Base-by-base conservation (phyloP, 2,888 invertebrate genomes). In the Tillus elongatus region DNA sequence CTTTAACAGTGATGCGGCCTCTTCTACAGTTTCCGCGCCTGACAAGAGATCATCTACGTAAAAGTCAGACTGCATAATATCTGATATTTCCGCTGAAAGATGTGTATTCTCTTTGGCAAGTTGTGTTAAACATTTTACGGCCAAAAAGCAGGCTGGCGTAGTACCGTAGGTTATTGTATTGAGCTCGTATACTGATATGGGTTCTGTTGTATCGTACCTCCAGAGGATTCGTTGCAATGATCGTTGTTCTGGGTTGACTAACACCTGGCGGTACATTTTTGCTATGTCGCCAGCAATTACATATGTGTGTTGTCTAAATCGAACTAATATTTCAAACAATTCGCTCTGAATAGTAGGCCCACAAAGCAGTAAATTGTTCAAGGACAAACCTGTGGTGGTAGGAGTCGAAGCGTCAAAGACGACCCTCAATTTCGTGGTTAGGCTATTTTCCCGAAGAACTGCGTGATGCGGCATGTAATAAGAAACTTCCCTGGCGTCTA, bases 201-300 rank as follows among this genome's bases (percentile, higher is more conserved):
- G 45, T 3, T 47, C 43, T 0, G 30, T 11, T 4, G 42, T 16
- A 27, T 42, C 38, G 4, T 41, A 19, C 2, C 51, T 35, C 52
- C 53, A 56, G 1, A 54, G 19, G n/a, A 51, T 53, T 14, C 47
- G 15, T n/a, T 54, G 50, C n/a, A 43, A 50, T 24, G 49, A 36
- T 2, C 15, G 30, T 14, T 58, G 44, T 1, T 43, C 34, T 4
- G 43, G 40, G 12, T 50, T 35, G 0, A 57, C 35, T n/a, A 33
- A 8, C 6, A 60, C 47, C 38, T 54, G 54, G 1, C 51, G 43
- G 30, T 53, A 61, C 49, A 58, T 58, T 39, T 55, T 46, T 3
- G 39, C 37, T n/a, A 62, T 35, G 19, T 38, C 40, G 2, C 31
- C 38, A 4, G 34, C 38, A 14, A 40, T 16, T 6, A 35, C 35